A percentile compares a stretch with the other conserved stretches of the same genome.
Evolutionary conservation across 2,797 vertebrate species (phyloP).

Genomic region (Eulemur rubriventer): DNA sequence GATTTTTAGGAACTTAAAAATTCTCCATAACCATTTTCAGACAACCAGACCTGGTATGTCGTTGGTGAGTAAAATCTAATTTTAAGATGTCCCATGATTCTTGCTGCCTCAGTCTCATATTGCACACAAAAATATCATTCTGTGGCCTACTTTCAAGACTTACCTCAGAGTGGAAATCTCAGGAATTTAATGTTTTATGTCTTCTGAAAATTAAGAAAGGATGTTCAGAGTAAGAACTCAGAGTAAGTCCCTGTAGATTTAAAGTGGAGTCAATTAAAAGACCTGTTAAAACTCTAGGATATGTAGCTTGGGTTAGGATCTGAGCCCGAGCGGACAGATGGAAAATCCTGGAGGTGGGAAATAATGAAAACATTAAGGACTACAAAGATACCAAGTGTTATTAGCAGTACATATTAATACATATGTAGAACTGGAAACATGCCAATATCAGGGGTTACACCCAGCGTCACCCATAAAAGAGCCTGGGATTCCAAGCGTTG

Average conservation of each 20-base stretch:
- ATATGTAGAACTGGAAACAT: neutral
- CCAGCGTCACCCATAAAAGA: neutral
- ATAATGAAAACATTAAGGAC: neutral
- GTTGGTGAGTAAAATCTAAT: neutral
- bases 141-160: neutral
- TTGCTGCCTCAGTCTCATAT: neutral
- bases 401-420: neutral
- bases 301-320: neutral
- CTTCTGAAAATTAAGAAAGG: neutral
- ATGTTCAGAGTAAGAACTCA: neutral
- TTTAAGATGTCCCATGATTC: neutral
- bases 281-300: neutral
- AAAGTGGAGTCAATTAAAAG: neutral
- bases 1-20: neutral
- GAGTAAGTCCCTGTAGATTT: neutral
- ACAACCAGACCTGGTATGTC: neutral
- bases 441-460: neutral
- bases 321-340: neutral
- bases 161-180: neutral
- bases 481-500: neutral
- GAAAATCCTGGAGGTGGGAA: neutral
- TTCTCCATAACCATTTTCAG: neutral
- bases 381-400: neutral
- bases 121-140: neutral
- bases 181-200: neutral